Conservation (phyloP, 2,797 vertebrate species). For the Gastrophryne carolinensis region DNA sequence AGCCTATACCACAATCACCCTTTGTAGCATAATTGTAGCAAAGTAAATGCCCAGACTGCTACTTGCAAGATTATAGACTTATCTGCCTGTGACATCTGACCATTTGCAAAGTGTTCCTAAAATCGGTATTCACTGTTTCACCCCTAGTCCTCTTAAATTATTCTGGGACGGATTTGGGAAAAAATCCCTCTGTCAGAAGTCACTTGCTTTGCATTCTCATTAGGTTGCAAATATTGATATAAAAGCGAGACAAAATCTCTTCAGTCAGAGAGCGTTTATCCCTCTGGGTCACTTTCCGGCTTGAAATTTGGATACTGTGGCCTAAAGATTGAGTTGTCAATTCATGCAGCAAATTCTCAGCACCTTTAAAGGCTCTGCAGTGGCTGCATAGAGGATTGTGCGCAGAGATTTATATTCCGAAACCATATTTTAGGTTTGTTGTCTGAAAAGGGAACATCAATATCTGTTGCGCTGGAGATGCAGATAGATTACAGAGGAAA, state of each 20-base stretch:
- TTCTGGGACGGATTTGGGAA: not conserved
- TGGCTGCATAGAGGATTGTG: not conserved
- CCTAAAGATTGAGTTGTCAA: conserved; percentile 11
- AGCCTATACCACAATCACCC: too few relatives aligned
- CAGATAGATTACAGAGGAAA: not conserved
- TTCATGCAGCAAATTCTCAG: conserved; percentile 5
- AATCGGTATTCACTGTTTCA: not conserved
- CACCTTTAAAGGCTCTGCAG: not conserved
- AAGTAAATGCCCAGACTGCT: too few relatives aligned
- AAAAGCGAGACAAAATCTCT: not conserved
- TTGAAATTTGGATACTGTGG: not conserved
- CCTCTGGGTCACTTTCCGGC: not conserved
- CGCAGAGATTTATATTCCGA: conserved; percentile 4
- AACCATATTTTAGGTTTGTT: not conserved
- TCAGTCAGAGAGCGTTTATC: not conserved
- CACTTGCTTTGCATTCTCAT: not conserved
- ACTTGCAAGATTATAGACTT: too few relatives aligned
- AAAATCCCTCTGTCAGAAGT: not conserved
- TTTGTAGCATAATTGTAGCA: too few relatives aligned
- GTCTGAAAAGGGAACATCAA: not conserved
- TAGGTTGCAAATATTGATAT: not conserved
- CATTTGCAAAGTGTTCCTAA: not conserved
- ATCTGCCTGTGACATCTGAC: not conserved
- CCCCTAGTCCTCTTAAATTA: too few relatives aligned
- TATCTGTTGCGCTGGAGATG: not conserved